Base-by-base conservation (phyloP, 2,888 invertebrate species). In the Heliconius ethilla region DNA sequence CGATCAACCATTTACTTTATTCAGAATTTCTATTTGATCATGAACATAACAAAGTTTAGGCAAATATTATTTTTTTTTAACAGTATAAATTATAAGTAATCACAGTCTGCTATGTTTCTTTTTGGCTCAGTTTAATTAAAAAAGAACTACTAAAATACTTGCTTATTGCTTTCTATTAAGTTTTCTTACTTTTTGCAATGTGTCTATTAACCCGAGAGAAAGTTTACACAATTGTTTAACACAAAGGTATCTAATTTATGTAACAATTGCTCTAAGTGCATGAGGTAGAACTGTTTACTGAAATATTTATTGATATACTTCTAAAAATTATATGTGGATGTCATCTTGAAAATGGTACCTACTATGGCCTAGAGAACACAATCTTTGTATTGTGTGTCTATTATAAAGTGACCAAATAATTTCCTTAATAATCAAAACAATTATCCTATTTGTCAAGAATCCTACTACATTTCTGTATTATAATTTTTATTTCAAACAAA, bases 191-290 rank as follows among this genome's bases (percentile, higher is more conserved):
- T 37, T 13, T 67, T 13, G 67, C 40, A n/a, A 67, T 67, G 25
- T n/a, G 6, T 15, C 0, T 25, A 25, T 67, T 25, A 67, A 67
- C 40, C n/a, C 7, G n/a, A 40, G n/a, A 40, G 6, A 37, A 37
- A 0, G 5, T n/a, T 67, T 67, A 67, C 67, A 67, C 67, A 67
- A 37, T 67, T 67, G 37, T 67, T 67, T 67, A 40, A 83, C 81
- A 82, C 84, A 82, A 82, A 27, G 27, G 33, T 29, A 62, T 15
- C 67, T 40, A 66, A 75, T 70, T 74, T 76, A 55, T 74, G 70
- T 66, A 77, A 74, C 76, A 78, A 81, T 22, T 78, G 75, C 74
- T 83, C 74, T 81, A 80, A 78, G 69, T 81, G 79, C 79, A 80
- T 77, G 75, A 77, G 79, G 10, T 65, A 40, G 29, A 29, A 33